Evolutionary conservation across 2,113 vertebrate genomes (phyloP), one percentile per base, ranked within the genome.

Genomic region (Phalacrocorax brasilianus): DNA sequence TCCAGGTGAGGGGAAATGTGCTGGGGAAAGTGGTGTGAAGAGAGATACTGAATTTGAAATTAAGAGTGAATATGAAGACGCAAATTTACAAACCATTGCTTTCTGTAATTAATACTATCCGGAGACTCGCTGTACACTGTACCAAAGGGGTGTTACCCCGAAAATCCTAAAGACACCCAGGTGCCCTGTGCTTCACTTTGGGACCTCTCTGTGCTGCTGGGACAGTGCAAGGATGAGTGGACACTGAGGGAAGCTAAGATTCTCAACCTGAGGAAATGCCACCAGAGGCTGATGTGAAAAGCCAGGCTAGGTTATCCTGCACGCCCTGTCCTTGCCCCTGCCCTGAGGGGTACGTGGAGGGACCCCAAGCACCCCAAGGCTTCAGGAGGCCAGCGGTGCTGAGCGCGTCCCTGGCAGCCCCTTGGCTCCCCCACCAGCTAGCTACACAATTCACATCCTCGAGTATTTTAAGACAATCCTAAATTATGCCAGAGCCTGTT

Each of bases 121-220:
- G 1, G 7, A 58, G 26, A 38, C 11, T 56, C 24, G 8, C 7
- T 35, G 8, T 38, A 40, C 63, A 53, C 26, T 1, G 2, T 52
- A 32, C 13, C 2, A 0, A 35, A 84, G 23, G 30, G 18, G 7
- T 23, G 8, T 45, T 80, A n/a, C 10, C 19, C 13, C 1, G 0
- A 49, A 94, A 40, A 79, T 68, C 6, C 18, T 53, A 27, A 66
- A 38, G 44, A 50, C 24, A 32, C 7, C 3, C 1, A 0, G 6
- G 22, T 65, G n/a, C 3, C 32, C 22, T 30, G 11, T 33, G 38
- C 49, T 53, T 74, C 16, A 11, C 30, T 75, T 66, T 18, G 33
- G 30, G 33, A 61, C 14, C 4, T 61, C 47, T 86, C 30, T n/a
- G 26, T 22, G 32, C 50, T 68, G 8, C 3, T 1, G 35, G 13